Conservation (phyloP, 2,888 invertebrate species). For the Arctia plantaginis region DNA sequence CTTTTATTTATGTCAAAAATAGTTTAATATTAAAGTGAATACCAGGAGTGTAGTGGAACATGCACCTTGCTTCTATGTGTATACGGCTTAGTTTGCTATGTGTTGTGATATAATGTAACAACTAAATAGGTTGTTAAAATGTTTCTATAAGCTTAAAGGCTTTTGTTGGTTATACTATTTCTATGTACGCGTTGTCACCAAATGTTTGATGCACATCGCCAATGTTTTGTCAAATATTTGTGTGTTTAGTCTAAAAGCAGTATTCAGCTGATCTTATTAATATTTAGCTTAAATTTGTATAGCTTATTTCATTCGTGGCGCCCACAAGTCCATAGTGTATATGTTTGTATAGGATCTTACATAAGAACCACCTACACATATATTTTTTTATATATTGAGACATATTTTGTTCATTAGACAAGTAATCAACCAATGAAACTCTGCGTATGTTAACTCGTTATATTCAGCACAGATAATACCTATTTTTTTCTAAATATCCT, state of each 20-base stretch:
- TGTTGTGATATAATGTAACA: slow-evolving; percentile 77
- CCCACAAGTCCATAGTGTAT: slow-evolving; percentile 38
- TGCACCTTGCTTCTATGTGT: slow-evolving; percentile 56
- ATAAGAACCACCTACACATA: neutral
- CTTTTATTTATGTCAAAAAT: slow-evolving; percentile 10
- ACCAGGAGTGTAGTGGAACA: slow-evolving; percentile 25
- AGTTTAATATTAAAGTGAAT: slow-evolving; percentile 2
- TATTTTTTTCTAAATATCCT: neutral
- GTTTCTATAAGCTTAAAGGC: slow-evolving; percentile 65
- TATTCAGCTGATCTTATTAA: slow-evolving; percentile 53
- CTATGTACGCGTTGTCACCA: slow-evolving; percentile 56
- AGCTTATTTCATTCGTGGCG: slow-evolving; percentile 41
- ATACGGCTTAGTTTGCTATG: slow-evolving; percentile 78
- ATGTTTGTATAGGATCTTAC: slow-evolving; percentile 4
- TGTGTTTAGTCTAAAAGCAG: slow-evolving; percentile 56
- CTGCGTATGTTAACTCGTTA: no score
- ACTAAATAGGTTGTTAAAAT: slow-evolving; percentile 60
- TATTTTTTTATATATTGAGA: neutral
- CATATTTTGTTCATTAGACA: neutral
- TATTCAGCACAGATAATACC: neutral
- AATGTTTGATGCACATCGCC: slow-evolving; percentile 52
- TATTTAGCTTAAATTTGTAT: slow-evolving; percentile 54
- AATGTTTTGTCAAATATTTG: slow-evolving; percentile 53
- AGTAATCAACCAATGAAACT: no score
- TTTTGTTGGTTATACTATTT: slow-evolving; percentile 74